A percentile compares a stretch with the other conserved stretches of the same genome.
These are phyloP conservation scores for Numenius phaeopus DNA, from an alignment of 2,797 vertebrate species.

Conservation along the genomic window DNA sequence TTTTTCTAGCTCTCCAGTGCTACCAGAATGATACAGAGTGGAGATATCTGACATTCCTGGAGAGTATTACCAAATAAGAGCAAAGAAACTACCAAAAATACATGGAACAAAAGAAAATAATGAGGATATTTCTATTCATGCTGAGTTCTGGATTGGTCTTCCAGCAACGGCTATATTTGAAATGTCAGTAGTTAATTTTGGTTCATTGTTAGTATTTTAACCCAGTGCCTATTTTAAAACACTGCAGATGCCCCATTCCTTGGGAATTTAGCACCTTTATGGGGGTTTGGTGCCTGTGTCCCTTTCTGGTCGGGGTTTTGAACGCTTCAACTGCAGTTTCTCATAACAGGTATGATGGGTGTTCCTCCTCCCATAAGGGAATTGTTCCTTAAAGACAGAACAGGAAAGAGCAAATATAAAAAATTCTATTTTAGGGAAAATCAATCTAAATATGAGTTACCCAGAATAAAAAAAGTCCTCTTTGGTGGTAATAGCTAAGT, in stretches of 20 bases:
- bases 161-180: background rate
- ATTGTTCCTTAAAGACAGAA: background rate
- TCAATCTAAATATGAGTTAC: conserved; percentile 33
- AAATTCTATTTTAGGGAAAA: conserved; percentile 29
- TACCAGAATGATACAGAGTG: background rate
- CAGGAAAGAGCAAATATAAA: background rate
- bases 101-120: background rate
- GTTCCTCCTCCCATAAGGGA: background rate
- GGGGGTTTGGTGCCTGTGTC: background rate
- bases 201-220: background rate
- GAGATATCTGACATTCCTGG: background rate
- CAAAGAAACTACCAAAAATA: background rate
- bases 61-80: background rate
- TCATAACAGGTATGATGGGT: background rate
- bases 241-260: background rate
- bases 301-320: background rate
- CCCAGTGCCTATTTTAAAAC: background rate
- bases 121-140: background rate
- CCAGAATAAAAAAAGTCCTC: conserved; percentile 9
- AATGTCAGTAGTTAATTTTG: background rate
- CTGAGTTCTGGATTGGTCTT: background rate
- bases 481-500: background rate
- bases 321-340: background rate
- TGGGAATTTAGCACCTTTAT: background rate
- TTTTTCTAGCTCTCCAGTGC: background rate